Base-by-base conservation (phyloP, 2,888 invertebrate genomes). In the Caenorhabditis afra region DNA sequence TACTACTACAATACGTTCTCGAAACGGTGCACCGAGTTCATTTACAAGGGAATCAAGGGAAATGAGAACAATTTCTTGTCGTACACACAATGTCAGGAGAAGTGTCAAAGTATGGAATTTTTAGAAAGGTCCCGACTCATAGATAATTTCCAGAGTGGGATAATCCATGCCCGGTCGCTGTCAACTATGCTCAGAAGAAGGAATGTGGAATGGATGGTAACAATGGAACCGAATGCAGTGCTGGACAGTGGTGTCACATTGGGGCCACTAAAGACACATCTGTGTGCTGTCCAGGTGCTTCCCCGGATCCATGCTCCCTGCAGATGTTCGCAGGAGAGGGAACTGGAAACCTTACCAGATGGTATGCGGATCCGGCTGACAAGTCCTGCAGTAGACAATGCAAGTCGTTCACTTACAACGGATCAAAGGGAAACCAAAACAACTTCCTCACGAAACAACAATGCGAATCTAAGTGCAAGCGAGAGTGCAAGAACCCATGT, bases 61-160 rank as follows among this genome's bases (percentile, higher is more conserved):
- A 89, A 89, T 75, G 89, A 89, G 77, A 89, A 89, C 82, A 88
- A 89, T 65, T 90, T 87, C 79, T 71, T 88, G 53, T 85, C 85
- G 2, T 53, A 71, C 49, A 74, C 81, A 14, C 84, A 87, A 35
- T 89, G 89, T 61, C 84, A 87, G 66, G 81, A 83, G 23, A 79
- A 71, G 12, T 89, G 89, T 73, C 83, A 85, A 79, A 87, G 89
- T 89, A 57, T 7, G 53, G 11, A 22, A 7, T 5, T 29, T 29
- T 29, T 7, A 29, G 4, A 3, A 29, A 29, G 29, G 7, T 12
- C 35, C 16, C n/a, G 12, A n/a, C n/a, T 49, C 0, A 5, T 5
- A 57, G 35, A 44, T 11, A 14, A 55, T 58, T 79, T 84, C 52
- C 64, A 89, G 89, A 84, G 57, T 86, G 83, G 79, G 80, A 80